A percentile compares a stretch with the other conserved stretches of the same genome.
phyloP scores from a whole-genome alignment of 2,888 invertebrate species.

The Scaptomyza caliginosa region DNA sequence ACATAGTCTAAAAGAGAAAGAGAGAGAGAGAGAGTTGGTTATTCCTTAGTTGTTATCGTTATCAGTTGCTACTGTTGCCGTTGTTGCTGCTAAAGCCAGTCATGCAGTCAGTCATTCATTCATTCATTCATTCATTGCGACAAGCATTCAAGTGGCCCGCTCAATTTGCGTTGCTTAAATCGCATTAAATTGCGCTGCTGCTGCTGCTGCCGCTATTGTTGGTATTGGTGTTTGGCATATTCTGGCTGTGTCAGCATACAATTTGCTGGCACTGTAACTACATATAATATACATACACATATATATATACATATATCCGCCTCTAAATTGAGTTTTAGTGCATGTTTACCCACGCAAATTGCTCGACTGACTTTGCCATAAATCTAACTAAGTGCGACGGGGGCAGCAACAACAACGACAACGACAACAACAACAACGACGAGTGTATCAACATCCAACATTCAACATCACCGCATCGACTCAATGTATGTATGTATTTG shows the following conservation, averaged over 20 bases:
- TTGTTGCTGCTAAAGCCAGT: conserved; percentile 24
- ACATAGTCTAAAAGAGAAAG: background rate
- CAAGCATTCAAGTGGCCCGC: conserved; percentile 71
- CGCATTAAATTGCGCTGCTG: conserved; percentile 73
- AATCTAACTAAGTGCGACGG: conserved; percentile 75
- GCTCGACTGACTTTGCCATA: conserved; percentile 80
- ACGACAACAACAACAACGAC: background rate
- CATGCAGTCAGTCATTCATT: conserved; percentile 18
- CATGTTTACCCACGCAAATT: conserved; percentile 83
- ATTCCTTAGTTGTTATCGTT: conserved; percentile 49
- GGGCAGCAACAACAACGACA: conserved; percentile 7
- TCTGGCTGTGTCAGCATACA: conserved; percentile 42
- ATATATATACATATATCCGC: conserved; percentile 58
- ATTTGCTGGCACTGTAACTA: conserved; percentile 50
- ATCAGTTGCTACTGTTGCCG: conserved; percentile 47
- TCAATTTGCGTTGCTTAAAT: conserved; percentile 78
- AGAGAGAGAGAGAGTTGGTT: conserved; percentile 2
- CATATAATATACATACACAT: conserved; percentile 11
- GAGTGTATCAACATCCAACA: conserved; percentile 28
- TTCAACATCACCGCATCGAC: conserved; percentile 17
- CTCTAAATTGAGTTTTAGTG: conserved; percentile 81
- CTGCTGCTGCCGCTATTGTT: conserved; percentile 8
- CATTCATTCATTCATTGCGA: conserved; percentile 56
- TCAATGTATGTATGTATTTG: conserved; percentile 8
- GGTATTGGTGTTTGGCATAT: conserved; percentile 7